Percentiles rank a stretch among this genome's conserved stretches.
Evolutionary conservation across 2,797 vertebrate genomes (phyloP).

Genomic region (Manis crassicaudata): DNA sequence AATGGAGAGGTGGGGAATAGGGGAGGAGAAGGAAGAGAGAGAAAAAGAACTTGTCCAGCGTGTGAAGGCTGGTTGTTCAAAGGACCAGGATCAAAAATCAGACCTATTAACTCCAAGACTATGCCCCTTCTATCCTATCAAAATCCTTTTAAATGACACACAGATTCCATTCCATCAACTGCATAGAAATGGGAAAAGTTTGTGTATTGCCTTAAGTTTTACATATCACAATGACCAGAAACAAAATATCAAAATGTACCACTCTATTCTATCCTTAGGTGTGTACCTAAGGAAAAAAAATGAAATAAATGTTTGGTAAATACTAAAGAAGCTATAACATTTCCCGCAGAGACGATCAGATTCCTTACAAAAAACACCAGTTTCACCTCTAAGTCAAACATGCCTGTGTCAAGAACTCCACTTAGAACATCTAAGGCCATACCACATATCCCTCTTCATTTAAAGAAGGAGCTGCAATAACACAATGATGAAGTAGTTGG

Average conservation of each 20-base stretch:
- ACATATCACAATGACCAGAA: neutral
- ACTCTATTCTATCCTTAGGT: neutral
- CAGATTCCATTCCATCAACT: neutral
- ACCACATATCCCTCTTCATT: neutral
- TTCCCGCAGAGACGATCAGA: neutral
- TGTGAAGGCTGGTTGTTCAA: neutral
- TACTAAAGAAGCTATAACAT: neutral
- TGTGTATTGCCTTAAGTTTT: neutral
- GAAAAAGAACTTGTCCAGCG: rapidly evolving
- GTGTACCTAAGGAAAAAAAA: neutral
- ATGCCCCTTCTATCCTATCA: neutral
- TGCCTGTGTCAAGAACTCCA: neutral
- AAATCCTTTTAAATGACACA: neutral
- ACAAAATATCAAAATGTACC: neutral
- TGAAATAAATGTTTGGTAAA: slow-evolving; percentile 26
- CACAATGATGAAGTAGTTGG: neutral
- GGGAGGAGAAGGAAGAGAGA: neutral
- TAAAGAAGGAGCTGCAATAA: neutral
- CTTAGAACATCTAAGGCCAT: neutral
- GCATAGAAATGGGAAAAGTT: neutral
- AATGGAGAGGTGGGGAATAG: neutral
- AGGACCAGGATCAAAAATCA: neutral
- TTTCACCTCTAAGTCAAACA: neutral
- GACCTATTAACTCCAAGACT: neutral
- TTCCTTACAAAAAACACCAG: neutral